Evolutionary conservation across 2,888 invertebrate species (phyloP), one percentile per base, ranked within the genome.

Genomic region (Cantharis rustica): DNA sequence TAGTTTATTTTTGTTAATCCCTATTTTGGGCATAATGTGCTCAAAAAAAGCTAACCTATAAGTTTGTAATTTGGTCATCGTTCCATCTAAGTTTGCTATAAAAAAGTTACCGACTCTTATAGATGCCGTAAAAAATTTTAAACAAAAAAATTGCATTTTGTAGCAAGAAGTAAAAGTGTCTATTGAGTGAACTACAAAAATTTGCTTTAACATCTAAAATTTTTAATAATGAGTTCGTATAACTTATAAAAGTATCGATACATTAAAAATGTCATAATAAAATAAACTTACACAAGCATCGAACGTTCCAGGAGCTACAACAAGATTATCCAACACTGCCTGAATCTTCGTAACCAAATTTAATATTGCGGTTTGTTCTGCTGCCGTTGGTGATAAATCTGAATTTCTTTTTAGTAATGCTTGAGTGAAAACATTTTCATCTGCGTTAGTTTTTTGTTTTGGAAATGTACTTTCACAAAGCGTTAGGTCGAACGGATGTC

Each of bases 341-440:
- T 98, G 97, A n/a, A 99, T 93, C 88, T 98, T 98, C 0, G 97
- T 97, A 31, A 98, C 96, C 16, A 99, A 91, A 88, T 96, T 97
- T 27, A 96, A 92, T 72, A 99, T 95, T 0, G 97, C 94, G 0
- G 97, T 95, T 88, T 98, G 97, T 84, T 99, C 98, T 1, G 93
- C 92, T 0, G 97, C 93, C 0, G 96, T 93, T 0, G 98, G 98
- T 69, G 96, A 96, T 76, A 99, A 91, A 86, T 99, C 98, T 23
- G 94, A 91, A 85, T 98, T 98, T 61, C 98, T 91, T 87, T 98
- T 98, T 66, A 99, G 89, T 0, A 99, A 90, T 0, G 97, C 97
- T 93, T 97, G 90, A 16, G 96, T 96, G 61, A 98, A 92, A 0
- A 93, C 92, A 2, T 95, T 91, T 86, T 98, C 98, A 84, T 98